phyloP scores from a whole-genome alignment of 2,113 vertebrate species.

The Terrapene triunguis region DNA sequence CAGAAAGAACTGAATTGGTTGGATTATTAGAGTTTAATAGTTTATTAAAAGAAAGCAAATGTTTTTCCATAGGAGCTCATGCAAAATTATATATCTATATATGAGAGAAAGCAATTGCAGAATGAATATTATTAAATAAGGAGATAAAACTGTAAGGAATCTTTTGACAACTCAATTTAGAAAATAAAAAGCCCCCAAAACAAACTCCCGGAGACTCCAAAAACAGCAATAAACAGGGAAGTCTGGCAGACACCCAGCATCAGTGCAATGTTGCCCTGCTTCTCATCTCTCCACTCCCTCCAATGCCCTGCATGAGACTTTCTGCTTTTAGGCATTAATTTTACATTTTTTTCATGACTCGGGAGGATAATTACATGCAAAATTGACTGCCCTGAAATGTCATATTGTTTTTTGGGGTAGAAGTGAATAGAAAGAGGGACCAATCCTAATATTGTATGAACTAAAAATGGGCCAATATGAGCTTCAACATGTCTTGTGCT shows the following conservation, averaged over 20 bases:
- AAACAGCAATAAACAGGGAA: conserved; percentile 54
- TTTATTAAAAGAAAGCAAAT: conserved; percentile 42
- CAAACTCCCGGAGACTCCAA: conserved; percentile 69
- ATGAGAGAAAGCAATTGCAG: conserved; percentile 21
- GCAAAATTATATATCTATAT: background rate
- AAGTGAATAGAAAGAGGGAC: conserved; percentile 38
- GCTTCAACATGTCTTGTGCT: conserved; percentile 35
- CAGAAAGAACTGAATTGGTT: conserved; percentile 37
- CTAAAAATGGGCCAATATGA: background rate
- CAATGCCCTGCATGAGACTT: conserved; percentile 70
- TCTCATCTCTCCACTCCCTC: conserved; percentile 53
- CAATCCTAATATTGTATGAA: background rate
- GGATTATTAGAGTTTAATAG: conserved; percentile 15
- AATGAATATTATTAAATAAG: conserved; percentile 57
- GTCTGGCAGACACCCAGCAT: conserved; percentile 70
- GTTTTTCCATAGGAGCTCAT: conserved; percentile 9
- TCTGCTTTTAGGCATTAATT: conserved; percentile 75
- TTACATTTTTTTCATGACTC: conserved; percentile 50
- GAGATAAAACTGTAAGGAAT: conserved; percentile 66
- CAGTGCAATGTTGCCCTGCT: conserved; percentile 71
- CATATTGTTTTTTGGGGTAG: conserved; percentile 25
- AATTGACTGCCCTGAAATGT: conserved; percentile 67
- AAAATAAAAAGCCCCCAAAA: conserved; percentile 65
- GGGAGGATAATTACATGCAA: conserved; percentile 74
- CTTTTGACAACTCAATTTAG: conserved; percentile 31